These are phyloP conservation scores for Caenorhabditis doughertyi DNA, from an alignment of 2,888 invertebrate genomes.

Conservation along the genomic window DNA sequence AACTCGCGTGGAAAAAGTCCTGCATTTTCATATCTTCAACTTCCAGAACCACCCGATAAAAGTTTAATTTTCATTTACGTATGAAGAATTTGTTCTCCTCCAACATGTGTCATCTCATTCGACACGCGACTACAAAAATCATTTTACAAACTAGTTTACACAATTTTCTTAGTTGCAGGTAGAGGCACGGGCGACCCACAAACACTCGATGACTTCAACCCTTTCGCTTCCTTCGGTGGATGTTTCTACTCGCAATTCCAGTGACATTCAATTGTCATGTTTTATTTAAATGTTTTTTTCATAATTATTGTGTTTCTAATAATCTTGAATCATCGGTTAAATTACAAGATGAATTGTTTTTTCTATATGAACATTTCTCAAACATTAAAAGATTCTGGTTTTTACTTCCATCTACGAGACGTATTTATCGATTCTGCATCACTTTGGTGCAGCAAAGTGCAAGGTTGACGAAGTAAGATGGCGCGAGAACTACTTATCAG, in stretches of 20 bases:
- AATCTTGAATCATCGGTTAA: constrained; percentile 29
- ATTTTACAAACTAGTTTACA: constrained; percentile 26
- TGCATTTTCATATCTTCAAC: too few species aligned
- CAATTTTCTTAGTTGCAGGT: constrained; percentile 51
- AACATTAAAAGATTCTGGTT: background rate
- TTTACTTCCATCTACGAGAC: background rate
- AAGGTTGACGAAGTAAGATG: constrained; percentile 22
- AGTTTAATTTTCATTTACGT: background rate
- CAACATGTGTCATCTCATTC: background rate
- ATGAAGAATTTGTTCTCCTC: background rate
- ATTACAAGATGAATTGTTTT: constrained; percentile 15
- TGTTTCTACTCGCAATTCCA: constrained; percentile 60
- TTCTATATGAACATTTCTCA: constrained; percentile 14
- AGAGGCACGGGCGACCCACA: constrained; percentile 64
- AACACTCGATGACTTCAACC: constrained; percentile 61
- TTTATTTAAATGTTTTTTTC: constrained; percentile 7
- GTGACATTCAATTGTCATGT: constrained; percentile 26
- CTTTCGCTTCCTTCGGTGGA: constrained; percentile 58
- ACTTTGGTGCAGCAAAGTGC: background rate
- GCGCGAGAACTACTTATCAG: constrained; percentile 14
- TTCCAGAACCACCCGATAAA: too few species aligned
- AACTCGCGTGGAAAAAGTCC: too few species aligned
- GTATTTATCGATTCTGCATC: background rate
- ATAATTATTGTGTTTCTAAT: constrained; percentile 12
- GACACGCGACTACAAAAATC: constrained; percentile 17